Evolutionary conservation across 2,888 invertebrate species (phyloP).

Genomic region (Germaria angustata): DNA sequence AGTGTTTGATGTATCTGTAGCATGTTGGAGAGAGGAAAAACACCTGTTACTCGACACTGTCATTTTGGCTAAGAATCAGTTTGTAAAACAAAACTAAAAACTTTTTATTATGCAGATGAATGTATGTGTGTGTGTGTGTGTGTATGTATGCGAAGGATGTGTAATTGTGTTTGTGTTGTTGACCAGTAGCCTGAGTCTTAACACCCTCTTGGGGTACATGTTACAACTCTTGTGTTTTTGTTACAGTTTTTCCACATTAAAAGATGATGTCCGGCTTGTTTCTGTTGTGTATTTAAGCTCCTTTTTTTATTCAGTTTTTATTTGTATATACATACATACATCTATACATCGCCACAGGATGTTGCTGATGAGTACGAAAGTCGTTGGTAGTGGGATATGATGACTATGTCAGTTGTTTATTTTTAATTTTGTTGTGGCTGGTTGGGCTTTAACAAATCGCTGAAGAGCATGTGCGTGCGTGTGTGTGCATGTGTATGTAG

Average conservation of each 20-base stretch:
- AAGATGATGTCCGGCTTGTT: conserved; percentile 16
- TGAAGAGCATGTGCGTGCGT: neutral
- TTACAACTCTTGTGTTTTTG: conserved; percentile 18
- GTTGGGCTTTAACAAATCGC: neutral
- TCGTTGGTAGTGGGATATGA: conserved; percentile 23
- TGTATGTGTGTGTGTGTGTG: neutral
- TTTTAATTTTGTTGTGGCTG: conserved; percentile 28
- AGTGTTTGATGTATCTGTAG: conserved; percentile 22
- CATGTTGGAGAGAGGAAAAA: conserved; percentile 50
- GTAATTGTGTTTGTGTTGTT: conserved; percentile 12
- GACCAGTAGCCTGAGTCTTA: conserved; percentile 60
- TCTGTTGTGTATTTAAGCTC: neutral
- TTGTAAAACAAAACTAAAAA: conserved; percentile 5
- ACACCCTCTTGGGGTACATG: conserved; percentile 63
- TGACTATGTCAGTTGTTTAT: conserved; percentile 40
- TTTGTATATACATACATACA: too few relatives aligned
- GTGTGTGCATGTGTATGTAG: neutral
- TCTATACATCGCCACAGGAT: conserved; percentile 65
- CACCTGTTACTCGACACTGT: conserved; percentile 63
- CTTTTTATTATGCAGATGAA: conserved; percentile 1
- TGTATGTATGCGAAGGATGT: too few relatives aligned
- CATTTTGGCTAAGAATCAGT: conserved; percentile 55
- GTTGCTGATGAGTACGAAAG: conserved; percentile 51
- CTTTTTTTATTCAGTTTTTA: neutral
- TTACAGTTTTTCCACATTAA: conserved; percentile 54